These are phyloP conservation scores for Lottia scabra DNA, from an alignment of 2,888 invertebrate species.

Conservation along the genomic window DNA sequence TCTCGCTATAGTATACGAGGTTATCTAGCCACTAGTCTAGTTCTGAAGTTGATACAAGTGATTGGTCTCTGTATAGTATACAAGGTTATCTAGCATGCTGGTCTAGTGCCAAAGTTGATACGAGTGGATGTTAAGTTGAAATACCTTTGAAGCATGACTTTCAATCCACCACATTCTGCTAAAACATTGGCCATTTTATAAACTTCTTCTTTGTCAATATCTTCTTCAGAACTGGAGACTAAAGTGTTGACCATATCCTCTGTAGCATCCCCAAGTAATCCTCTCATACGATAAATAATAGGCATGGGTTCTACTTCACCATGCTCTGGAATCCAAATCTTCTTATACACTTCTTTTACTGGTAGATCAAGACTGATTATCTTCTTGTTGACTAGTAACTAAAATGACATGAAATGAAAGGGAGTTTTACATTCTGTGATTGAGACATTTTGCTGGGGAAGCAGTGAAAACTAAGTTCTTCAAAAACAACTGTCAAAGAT, in stretches of 20 bases:
- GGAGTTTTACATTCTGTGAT: background rate
- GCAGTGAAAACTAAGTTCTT: too few species aligned
- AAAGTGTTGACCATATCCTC: constrained; percentile 98
- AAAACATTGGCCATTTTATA: constrained; percentile 91
- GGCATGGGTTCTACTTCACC: constrained; percentile 91
- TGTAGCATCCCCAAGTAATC: constrained; percentile 96
- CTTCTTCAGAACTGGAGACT: constrained; percentile 83
- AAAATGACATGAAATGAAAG: constrained; percentile 9
- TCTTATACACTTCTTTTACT: constrained; percentile 81
- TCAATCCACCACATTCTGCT: constrained; percentile 82
- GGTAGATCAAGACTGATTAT: constrained; percentile 97
- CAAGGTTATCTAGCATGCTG: too few species aligned
- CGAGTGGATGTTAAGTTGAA: too few species aligned
- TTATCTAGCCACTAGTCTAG: too few species aligned
- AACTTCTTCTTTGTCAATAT: constrained; percentile 93
- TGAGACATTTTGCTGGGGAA: background rate
- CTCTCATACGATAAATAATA: constrained; percentile 97
- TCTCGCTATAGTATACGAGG: too few species aligned
- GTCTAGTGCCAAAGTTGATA: too few species aligned
- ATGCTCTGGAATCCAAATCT: constrained; percentile 72
- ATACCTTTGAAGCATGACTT: constrained; percentile 72
- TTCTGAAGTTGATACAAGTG: too few species aligned
- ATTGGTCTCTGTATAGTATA: too few species aligned
- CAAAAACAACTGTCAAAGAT: too few species aligned
- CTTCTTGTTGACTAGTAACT: constrained; percentile 93